Conservation (phyloP, 2,888 invertebrate species). For the Therioaphis trifolii region DNA sequence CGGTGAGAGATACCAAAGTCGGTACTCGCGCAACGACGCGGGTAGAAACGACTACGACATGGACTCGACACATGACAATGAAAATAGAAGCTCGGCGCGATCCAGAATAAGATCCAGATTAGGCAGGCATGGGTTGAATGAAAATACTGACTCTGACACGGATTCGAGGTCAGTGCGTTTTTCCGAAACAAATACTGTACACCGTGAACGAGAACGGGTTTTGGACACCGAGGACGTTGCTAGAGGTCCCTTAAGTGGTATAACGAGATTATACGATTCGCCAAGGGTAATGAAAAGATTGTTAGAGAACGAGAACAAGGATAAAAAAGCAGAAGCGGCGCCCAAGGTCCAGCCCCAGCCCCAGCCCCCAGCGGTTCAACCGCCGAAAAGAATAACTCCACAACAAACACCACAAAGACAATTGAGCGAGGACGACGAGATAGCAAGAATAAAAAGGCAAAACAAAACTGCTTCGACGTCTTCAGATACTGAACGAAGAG, state of each 20-base stretch:
- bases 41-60: conserved; percentile 73
- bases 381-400: conserved; percentile 72
- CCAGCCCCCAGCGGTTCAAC: conserved; percentile 69
- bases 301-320: conserved; percentile 80
- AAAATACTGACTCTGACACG: conserved; percentile 68
- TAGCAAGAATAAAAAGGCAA: conserved; percentile 86
- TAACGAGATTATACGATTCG: conserved; percentile 86
- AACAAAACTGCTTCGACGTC: conserved; percentile 76
- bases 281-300: conserved; percentile 89
- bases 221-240: conserved; percentile 91
- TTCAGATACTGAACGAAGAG: conserved; percentile 68
- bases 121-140: conserved; percentile 67
- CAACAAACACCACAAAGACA: conserved; percentile 75
- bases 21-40: conserved; percentile 67
- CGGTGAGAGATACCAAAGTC: conserved; percentile 72
- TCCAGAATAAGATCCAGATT: conserved; percentile 71
- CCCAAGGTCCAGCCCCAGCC: conserved; percentile 67
- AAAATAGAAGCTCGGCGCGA: conserved; percentile 65
- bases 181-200: conserved; percentile 69
- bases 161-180: conserved; percentile 75
- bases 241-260: conserved; percentile 82
- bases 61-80: conserved; percentile 74
- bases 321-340: conserved; percentile 82
- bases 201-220: conserved; percentile 75
- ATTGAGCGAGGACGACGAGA: conserved; percentile 90